phyloP scores from a whole-genome alignment of 1,140 invertebrate genomes.

The Solenopsis fugax region DNA sequence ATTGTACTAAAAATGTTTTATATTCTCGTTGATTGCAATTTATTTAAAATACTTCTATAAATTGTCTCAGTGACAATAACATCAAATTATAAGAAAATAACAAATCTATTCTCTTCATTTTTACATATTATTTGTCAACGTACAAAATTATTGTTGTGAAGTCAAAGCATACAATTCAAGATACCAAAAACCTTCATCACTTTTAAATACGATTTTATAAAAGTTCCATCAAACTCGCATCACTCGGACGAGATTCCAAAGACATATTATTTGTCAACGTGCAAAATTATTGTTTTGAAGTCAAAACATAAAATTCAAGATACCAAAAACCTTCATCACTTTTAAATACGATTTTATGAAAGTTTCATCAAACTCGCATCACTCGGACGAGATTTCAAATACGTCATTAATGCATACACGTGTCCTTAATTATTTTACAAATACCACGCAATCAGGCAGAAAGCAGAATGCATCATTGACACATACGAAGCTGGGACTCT shows the following conservation, averaged over 20 bases:
- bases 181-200: background rate
- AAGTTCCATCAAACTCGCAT: background rate
- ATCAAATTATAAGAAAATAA: too few relatives aligned
- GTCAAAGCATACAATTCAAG: background rate
- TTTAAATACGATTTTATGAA: constrained; percentile 1
- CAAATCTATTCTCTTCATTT: too few relatives aligned
- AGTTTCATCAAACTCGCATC: background rate
- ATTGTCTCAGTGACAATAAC: too few relatives aligned
- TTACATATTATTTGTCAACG: background rate
- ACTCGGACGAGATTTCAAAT: background rate
- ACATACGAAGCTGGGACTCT: constrained; percentile 43
- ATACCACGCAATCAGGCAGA: constrained; percentile 21
- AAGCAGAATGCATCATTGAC: background rate
- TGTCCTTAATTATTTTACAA: constrained; percentile 37
- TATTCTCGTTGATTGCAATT: too few relatives aligned
- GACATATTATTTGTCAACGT: background rate
- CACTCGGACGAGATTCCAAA: background rate
- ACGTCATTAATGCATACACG: background rate
- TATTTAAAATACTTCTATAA: too few relatives aligned
- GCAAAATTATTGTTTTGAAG: constrained; percentile 5
- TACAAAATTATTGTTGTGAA: background rate
- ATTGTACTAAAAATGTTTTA: too few relatives aligned
- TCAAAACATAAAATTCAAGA: background rate
- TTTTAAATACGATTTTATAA: constrained; percentile 23
- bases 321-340: background rate